Evolutionary conservation across 2,888 invertebrate species (phyloP), one percentile per base, ranked within the genome.

Genomic region (Epirrhoe alternata): DNA sequence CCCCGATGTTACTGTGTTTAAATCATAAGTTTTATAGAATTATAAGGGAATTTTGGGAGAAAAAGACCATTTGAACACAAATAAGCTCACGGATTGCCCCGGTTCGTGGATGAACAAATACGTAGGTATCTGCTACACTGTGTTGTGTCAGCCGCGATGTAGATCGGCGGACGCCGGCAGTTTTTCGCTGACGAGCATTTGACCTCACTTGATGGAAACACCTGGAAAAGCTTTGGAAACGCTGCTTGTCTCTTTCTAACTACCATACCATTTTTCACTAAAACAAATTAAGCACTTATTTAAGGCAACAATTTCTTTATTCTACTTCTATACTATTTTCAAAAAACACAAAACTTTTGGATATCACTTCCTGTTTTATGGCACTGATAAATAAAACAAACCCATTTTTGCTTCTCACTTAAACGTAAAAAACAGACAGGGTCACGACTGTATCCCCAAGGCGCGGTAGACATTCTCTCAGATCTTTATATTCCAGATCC

Each of bases 61-160:
- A 88, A 90, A 89, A 86, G 88, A 87, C 81, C 87, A 88, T 89
- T 74, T 72, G 70, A 66, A 61, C 57, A 53, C 42, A 55, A 45
- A 64, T 49, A 64, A 65, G 62, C 59, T 61, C 58, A 16, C 52
- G 49, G 52, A 64, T 38, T 35, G 52, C 69, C 58, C 74, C 70
- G 71, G 70, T 74, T 72, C 66, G 68, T 70, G 74, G 66, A 71
- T 73, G 58, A 57, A 69, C 61, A 61, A 53, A 17, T 57, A 35
- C 56, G 70, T 82, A 80, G 84, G 79, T 79, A 80, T 77, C 77
- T 82, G 74, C 66, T 75, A 70, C 63, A 49, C 16, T 73, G 68
- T 75, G 71, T 74, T 69, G 73, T 68, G 71, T 74, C 49, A 24
- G 50, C 45, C 53, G 61, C 53, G 57, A 54, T 54, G 55, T 17